Evolutionary conservation across 2,888 invertebrate species (phyloP), one percentile per base, ranked within the genome.

Genomic region (Dioctria rufipes): DNA sequence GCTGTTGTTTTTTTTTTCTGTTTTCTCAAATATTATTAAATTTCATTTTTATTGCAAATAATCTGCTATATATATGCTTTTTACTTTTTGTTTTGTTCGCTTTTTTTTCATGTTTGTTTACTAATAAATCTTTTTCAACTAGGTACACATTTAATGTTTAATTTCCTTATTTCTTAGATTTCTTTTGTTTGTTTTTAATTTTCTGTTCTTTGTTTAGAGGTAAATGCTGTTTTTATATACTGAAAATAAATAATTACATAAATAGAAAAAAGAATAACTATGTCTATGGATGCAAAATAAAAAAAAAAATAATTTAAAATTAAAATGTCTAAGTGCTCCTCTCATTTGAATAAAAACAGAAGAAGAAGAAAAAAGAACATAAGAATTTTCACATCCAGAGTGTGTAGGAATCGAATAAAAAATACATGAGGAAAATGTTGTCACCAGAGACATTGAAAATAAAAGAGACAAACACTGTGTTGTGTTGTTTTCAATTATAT

Each of bases 131-230:
- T 82, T 25, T 25, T 80, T 83, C 83, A 81, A 82, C 83, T 83
- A 83, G 83, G 83, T 83, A 83, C 25, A 25, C 83, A 83, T 81
- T 83, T 83, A 83, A 83, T 82, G 78, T 80, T 80, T 80, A 80
- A 78, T 73, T 69, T 79, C 79, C 54, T 67, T 81, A 65, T 77
- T 83, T 71, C 25, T 83, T 80, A 80, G 69, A 80, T 9, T 79
- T 78, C 54, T 78, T 81, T 25, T 25, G 25, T 25, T 25, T 25
- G 25, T 25, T 25, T 25, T 81, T 58, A 78, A 78, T 78, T 81
- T 81, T 81, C 60, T 80, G 67, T 81, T 83, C 69, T 80, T 82
- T 80, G 71, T 80, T 81, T 78, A 82, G 81, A 81, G 82, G 82
- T 81, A 83, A 83, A 82, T 83, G 83, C 82, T 83, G 81, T 81